phyloP scores from a whole-genome alignment of 2,888 invertebrate genomes.

The Campoplex nolae region DNA sequence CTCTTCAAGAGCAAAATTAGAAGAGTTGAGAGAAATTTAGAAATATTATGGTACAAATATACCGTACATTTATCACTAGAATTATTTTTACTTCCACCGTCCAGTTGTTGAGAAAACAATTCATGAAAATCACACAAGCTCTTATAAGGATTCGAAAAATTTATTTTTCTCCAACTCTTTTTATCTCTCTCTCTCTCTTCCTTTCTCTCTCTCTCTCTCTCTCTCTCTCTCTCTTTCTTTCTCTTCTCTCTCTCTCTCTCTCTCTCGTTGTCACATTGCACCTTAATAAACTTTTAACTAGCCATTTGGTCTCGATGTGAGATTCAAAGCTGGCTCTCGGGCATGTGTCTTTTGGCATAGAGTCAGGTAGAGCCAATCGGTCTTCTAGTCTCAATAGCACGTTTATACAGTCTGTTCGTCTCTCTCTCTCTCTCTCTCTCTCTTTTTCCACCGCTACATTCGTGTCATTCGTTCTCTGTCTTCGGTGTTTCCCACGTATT shows the following conservation, averaged over 20 bases:
- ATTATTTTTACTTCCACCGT: too few relatives aligned
- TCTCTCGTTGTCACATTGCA: too few relatives aligned
- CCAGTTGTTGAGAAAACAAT: too few relatives aligned
- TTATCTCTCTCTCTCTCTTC: background rate
- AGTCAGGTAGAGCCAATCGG: constrained; percentile 63
- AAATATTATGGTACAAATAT: too few relatives aligned
- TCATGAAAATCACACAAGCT: too few relatives aligned
- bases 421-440: constrained; percentile 20
- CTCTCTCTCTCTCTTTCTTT: background rate
- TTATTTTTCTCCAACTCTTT: too few relatives aligned
- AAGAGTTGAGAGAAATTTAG: too few relatives aligned
- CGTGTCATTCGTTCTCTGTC: constrained; percentile 15
- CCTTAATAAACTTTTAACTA: constrained; percentile 7
- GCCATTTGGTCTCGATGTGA: background rate
- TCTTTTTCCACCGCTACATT: background rate
- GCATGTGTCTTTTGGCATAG: constrained; percentile 61
- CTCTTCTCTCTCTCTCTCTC: background rate
- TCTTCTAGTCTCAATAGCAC: constrained; percentile 50
- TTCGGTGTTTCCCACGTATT: constrained; percentile 34
- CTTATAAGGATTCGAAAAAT: too few relatives aligned
- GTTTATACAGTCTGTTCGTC: constrained; percentile 29
- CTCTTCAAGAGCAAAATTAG: too few relatives aligned
- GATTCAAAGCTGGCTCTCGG: constrained; percentile 51
- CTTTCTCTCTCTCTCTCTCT: background rate
- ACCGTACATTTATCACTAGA: too few relatives aligned